Conservation (phyloP, 2,113 vertebrate genomes). For the Lamprotornis superbus region DNA sequence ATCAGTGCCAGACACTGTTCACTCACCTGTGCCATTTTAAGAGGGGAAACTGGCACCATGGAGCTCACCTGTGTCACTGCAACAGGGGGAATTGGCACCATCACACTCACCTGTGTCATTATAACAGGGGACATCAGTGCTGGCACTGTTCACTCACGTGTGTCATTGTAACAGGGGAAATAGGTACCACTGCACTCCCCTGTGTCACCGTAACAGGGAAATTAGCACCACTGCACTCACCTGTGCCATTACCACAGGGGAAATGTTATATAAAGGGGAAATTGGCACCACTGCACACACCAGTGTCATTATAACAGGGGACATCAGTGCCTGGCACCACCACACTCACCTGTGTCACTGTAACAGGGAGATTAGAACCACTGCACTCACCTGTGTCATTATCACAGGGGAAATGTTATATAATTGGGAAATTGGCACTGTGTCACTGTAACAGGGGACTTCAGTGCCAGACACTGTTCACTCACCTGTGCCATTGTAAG, state of each 20-base stretch:
- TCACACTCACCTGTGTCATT: neutral
- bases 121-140: neutral
- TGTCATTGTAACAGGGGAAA: neutral
- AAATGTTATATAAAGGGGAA: neutral
- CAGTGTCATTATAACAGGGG: neutral
- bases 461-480: accelerated
- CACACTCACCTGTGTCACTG: neutral
- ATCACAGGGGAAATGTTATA: too few species aligned
- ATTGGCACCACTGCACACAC: too few species aligned
- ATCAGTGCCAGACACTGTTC: accelerated
- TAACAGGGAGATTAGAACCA: too few species aligned
- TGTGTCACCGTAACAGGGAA: too few species aligned
- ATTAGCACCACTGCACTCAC: neutral
- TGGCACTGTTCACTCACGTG: too few species aligned
- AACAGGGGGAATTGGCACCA: neutral
- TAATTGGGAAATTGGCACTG: too few species aligned
- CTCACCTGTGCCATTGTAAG: neutral
- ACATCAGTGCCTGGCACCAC: too few species aligned
- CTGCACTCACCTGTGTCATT: too few species aligned
- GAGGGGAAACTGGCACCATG: too few species aligned
- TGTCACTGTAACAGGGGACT: too few species aligned
- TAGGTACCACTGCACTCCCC: too few species aligned
- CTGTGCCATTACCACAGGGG: accelerated
- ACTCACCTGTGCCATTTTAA: neutral
- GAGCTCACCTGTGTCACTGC: neutral